Evolutionary conservation across 2,113 vertebrate genomes (phyloP), one percentile per base, ranked within the genome.

Genomic region (Galeopterus variegatus): DNA sequence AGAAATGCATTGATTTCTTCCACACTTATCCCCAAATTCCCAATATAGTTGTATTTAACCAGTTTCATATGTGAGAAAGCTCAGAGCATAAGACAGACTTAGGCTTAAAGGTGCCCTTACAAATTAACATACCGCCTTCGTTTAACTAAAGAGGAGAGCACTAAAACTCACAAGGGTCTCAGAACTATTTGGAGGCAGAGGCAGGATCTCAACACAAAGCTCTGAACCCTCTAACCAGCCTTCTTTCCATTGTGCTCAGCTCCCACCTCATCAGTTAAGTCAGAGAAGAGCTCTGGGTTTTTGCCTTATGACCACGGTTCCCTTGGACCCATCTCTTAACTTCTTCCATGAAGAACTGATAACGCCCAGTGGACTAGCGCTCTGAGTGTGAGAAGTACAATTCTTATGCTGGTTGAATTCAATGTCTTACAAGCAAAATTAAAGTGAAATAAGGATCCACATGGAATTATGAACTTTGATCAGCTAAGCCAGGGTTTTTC

Each of bases 111-210:
- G 3, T 9, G 3, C 50, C 36, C 56, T 17, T 52, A 33, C 75
- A 54, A 52, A 26, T 12, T 0, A 28, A 19, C 0, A 0, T 1
- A 7, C 8, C 1, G 14, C 12, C 4, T 75, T 50, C 33, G 0
- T 62, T n/a, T 73, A 31, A 48, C 50, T 45, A 28, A 6, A 48
- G 15, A 5, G 1, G 5, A 81, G 56, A 62, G 2, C 18, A 72
- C 1, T 31, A 12, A 18, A 21, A 3, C 19, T 50, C 11, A 0
- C 65, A 64, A 18, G 10, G 10, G 5, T 69, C 41, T 45, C 28
- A 45, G 70, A 41, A 28, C 54, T 24, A 3, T 9, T 4, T 6
- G 31, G 50, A 45, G 18, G 11, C 21, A 54, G 54, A 76, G 0
- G 23, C 17, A n/a, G 48, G 33, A 19, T 62, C 67, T 50, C 9